These are phyloP conservation scores for Calameuta pallipes DNA, from an alignment of 2,888 invertebrate genomes.

Conservation along the genomic window DNA sequence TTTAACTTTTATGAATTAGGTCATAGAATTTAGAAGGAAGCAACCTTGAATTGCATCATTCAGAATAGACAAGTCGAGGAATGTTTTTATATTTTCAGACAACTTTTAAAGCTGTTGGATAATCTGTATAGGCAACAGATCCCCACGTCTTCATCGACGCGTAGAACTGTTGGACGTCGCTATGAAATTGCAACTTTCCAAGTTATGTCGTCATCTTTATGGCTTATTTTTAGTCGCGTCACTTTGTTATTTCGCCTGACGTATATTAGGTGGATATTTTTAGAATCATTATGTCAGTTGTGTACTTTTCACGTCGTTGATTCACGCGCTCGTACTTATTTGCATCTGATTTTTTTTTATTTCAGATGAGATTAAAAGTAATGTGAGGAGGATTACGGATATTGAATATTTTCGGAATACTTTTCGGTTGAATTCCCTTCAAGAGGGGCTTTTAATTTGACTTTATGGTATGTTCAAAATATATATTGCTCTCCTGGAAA, in stretches of 20 bases:
- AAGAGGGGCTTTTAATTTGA: not conserved
- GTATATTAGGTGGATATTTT: not conserved
- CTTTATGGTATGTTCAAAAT: not conserved
- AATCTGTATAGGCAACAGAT: not conserved
- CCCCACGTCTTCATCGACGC: not conserved
- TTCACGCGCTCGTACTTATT: not conserved
- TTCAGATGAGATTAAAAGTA: not conserved
- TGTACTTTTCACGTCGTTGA: conserved; percentile 4
- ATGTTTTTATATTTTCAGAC: not conserved
- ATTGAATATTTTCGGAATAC: not conserved
- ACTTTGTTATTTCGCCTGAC: conserved; percentile 4
- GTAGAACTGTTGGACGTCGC: not conserved
- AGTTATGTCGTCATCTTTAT: not conserved
- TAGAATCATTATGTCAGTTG: not conserved
- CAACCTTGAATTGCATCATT: not conserved
- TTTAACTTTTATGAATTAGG: not conserved
- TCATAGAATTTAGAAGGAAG: not conserved
- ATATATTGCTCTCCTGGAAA: not conserved
- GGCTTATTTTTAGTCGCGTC: not conserved
- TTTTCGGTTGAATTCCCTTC: no score
- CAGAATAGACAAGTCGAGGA: not conserved
- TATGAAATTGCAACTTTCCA: not conserved
- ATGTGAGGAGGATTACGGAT: not conserved
- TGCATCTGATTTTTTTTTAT: not conserved
- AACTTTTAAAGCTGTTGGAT: not conserved